These are phyloP conservation scores for Pseudonaja textilis DNA, from an alignment of 2,113 vertebrate genomes.

Conservation along the genomic window DNA sequence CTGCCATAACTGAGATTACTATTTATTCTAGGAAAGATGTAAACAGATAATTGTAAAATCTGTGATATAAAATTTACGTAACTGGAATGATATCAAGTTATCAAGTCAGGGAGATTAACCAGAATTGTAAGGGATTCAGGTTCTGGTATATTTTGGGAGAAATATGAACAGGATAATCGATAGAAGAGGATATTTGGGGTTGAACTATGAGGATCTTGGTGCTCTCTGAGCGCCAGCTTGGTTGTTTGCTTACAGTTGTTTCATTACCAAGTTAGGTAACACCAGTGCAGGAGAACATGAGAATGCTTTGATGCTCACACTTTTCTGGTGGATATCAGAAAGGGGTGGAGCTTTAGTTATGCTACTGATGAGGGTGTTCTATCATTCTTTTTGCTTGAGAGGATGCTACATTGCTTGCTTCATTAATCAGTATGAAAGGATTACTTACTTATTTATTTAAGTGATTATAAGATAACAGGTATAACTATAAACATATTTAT, in stretches of 20 bases:
- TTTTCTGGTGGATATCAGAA: not conserved
- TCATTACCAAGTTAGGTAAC: not conserved
- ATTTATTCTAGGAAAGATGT: not conserved
- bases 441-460: too few species aligned
- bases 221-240: not conserved
- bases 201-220: not conserved
- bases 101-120: not conserved
- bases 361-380: not conserved
- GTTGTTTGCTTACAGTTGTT: not conserved
- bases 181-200: not conserved
- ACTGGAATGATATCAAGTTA: not conserved
- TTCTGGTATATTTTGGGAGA: not conserved
- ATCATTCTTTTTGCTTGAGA: not conserved
- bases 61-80: not conserved
- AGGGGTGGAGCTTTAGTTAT: not conserved
- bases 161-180: not conserved
- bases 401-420: not conserved
- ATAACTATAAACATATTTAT: too few species aligned
- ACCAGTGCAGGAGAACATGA: not conserved
- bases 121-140: not conserved
- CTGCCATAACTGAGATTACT: not conserved
- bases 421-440: not conserved
- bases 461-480: too few species aligned
- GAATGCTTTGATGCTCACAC: not conserved
- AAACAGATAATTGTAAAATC: not conserved